These are phyloP conservation scores for Agrotis segetum DNA, from an alignment of 2,888 invertebrate genomes.

Conservation along the genomic window DNA sequence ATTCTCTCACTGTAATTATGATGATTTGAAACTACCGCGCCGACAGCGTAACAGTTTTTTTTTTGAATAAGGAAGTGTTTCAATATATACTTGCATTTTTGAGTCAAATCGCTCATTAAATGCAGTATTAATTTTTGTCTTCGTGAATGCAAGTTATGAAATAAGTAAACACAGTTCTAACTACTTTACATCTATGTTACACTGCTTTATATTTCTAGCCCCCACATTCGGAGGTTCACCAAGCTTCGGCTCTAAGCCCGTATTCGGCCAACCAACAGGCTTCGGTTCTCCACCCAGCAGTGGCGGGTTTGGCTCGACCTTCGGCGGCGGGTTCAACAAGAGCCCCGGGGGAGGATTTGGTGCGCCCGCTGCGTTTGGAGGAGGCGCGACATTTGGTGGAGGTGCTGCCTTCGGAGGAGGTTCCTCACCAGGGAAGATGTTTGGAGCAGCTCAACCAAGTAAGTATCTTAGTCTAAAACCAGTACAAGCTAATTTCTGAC, in stretches of 20 bases:
- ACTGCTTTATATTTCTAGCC: conserved; percentile 64
- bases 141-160: too few species aligned
- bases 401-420: conserved; percentile 88
- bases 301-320: conserved; percentile 75
- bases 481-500: too few species aligned
- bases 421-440: conserved; percentile 86
- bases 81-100: too few species aligned
- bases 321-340: conserved; percentile 85
- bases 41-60: background rate
- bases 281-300: conserved; percentile 64
- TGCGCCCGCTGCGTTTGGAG: conserved; percentile 88
- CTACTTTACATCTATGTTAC: background rate
- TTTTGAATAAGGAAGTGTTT: too few species aligned
- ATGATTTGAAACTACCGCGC: background rate
- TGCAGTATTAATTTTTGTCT: too few species aligned
- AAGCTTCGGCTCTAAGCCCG: conserved; percentile 85
- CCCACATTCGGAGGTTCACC: conserved; percentile 84
- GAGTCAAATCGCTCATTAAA: too few species aligned
- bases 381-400: conserved; percentile 87
- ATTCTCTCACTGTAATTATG: background rate
- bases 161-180: too few species aligned
- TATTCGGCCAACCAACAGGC: conserved; percentile 78
- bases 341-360: conserved; percentile 84
- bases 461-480: conserved; percentile 43
- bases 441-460: conserved; percentile 80